Conservation (phyloP, 2,113 vertebrate species). For the Nannospalax galili region DNA sequence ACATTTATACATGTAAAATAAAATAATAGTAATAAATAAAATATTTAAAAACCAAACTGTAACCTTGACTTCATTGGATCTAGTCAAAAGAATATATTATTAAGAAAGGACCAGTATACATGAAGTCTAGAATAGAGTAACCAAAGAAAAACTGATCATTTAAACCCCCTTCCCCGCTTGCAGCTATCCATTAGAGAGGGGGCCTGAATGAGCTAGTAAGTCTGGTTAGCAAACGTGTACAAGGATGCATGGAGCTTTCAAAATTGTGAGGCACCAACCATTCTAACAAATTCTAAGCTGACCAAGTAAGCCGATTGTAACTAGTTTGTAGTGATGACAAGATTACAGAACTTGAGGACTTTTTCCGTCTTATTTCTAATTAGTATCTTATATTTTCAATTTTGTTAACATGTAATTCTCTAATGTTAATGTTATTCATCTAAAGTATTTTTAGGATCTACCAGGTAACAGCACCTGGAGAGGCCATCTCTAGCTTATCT, state of each 20-base stretch:
- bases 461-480: neutral
- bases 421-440: neutral
- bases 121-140: neutral
- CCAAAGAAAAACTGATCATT: neutral
- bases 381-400: neutral
- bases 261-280: neutral
- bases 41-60: neutral
- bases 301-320: neutral
- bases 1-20: too few species aligned
- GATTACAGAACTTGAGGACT: neutral
- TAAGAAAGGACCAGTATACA: neutral
- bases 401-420: neutral
- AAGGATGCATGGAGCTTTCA: neutral
- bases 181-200: neutral
- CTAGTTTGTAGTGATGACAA: neutral
- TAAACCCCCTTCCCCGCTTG: too few species aligned
- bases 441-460: slow-evolving; percentile 22
- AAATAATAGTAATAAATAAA: too few species aligned
- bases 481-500: neutral
- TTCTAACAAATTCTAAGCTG: neutral
- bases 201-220: neutral
- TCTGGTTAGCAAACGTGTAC: neutral
- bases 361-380: neutral
- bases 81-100: neutral
- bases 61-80: neutral